These are phyloP conservation scores for Latheticus oryzae DNA, from an alignment of 2,888 invertebrate species.

Conservation along the genomic window DNA sequence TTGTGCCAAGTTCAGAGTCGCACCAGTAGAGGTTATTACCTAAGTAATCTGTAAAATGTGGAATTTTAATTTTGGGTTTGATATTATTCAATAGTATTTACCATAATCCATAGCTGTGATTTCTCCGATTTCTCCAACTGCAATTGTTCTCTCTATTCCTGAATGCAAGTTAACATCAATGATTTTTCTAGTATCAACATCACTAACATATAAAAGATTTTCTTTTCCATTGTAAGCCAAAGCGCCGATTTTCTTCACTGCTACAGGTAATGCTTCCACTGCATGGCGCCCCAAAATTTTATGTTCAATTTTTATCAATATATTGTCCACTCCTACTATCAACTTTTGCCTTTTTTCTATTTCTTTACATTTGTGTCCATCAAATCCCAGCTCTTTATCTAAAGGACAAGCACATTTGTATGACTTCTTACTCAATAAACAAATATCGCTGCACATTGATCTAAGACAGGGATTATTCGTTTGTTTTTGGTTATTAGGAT, in stretches of 20 bases:
- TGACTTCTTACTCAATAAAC: constrained; percentile 73
- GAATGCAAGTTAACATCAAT: constrained; percentile 62
- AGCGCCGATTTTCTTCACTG: constrained; percentile 71
- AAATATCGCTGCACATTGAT: constrained; percentile 80
- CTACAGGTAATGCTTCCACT: constrained; percentile 60
- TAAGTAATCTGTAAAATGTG: constrained; percentile 70
- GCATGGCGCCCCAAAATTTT: constrained; percentile 76
- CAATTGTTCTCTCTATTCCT: constrained; percentile 54
- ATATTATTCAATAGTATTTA: constrained; percentile 53
- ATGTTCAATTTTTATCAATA: constrained; percentile 74
- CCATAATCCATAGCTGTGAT: constrained; percentile 72
- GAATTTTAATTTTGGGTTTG: constrained; percentile 3
- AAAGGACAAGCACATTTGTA: constrained; percentile 82
- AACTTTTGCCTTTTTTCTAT: constrained; percentile 66
- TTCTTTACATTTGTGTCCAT: constrained; percentile 70
- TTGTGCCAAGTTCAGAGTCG: constrained; percentile 71
- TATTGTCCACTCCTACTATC: constrained; percentile 70
- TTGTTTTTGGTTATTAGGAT: constrained; percentile 71
- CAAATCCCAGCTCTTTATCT: constrained; percentile 71
- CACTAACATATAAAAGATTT: constrained; percentile 68
- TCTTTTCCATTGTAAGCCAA: constrained; percentile 74
- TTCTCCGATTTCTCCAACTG: constrained; percentile 65
- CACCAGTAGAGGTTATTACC: constrained; percentile 81
- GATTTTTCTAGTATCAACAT: constrained; percentile 66
- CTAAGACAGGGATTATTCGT: constrained; percentile 72